Evolutionary conservation across 2,797 vertebrate genomes (phyloP).

Genomic region (Benthosema pterotum): DNA sequence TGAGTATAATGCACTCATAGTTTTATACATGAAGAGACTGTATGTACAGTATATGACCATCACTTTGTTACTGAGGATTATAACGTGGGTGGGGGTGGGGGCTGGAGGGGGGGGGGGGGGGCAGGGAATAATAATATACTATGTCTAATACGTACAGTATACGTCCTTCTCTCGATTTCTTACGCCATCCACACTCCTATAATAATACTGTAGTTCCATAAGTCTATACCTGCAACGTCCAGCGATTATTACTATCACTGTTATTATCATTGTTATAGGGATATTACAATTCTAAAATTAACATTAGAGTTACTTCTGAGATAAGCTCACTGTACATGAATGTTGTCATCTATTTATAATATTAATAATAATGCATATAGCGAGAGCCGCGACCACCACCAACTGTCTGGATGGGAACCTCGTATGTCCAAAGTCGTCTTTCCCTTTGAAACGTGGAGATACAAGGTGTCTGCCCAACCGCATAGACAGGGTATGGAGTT

Average conservation of each 20-base stretch:
- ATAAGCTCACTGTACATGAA: conserved; percentile 47
- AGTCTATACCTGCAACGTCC: conserved; percentile 43
- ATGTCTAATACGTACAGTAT: conserved; percentile 32
- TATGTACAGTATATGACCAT: conserved; percentile 38
- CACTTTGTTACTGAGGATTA: conserved; percentile 57
- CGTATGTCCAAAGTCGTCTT: too few species aligned
- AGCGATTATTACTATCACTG: conserved; percentile 44
- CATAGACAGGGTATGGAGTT: too few species aligned
- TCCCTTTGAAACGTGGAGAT: too few species aligned
- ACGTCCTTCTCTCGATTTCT: conserved; percentile 53
- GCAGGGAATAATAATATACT: too few species aligned
- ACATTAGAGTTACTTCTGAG: conserved; percentile 32
- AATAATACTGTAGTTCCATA: conserved; percentile 25
- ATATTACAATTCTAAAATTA: conserved; percentile 29
- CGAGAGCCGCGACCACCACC: too few species aligned
- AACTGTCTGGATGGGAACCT: too few species aligned
- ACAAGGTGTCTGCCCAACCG: too few species aligned
- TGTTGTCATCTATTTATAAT: conserved; percentile 33
- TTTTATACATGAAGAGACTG: conserved; percentile 59
- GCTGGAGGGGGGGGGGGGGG: too few species aligned
- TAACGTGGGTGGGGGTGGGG: neutral
- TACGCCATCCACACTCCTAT: conserved; percentile 54
- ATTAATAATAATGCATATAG: too few species aligned
- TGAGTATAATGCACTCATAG: conserved; percentile 49
- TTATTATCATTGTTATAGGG: conserved; percentile 26